Conservation (phyloP, 2,113 vertebrate genomes). For the Rhodinocichla rosea region DNA sequence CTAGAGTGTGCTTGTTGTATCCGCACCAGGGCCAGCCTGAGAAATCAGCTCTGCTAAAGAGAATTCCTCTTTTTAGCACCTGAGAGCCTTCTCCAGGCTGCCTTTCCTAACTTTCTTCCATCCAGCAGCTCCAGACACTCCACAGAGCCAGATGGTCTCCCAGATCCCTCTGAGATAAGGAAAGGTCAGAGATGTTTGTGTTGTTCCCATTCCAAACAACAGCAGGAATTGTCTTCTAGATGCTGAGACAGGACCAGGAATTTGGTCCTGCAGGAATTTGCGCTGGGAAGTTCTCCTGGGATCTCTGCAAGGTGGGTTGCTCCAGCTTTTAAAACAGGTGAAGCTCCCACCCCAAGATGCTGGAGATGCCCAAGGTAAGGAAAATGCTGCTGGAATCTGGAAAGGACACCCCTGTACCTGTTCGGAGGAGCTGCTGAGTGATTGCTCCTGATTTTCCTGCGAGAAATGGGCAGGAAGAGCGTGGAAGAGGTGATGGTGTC, state of each 20-base stretch:
- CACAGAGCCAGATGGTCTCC: neutral
- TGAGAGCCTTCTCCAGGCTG: neutral
- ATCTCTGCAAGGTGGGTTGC: neutral
- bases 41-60: neutral
- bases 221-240: neutral
- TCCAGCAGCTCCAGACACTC: neutral
- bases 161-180: neutral
- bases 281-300: neutral
- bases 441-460: neutral
- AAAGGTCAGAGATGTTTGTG: neutral
- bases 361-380: neutral
- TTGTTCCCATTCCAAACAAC: neutral
- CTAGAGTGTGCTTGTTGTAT: neutral
- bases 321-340: neutral
- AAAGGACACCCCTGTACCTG: fast-evolving
- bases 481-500: neutral
- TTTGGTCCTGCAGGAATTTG: neutral
- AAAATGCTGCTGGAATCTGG: neutral
- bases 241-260: neutral
- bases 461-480: neutral
- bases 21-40: neutral
- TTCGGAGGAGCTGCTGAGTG: neutral
- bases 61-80: neutral
- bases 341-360: neutral
- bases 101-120: neutral